These are phyloP conservation scores for Caerostris darwini DNA, from an alignment of 1,140 invertebrate species.

Conservation along the genomic window DNA sequence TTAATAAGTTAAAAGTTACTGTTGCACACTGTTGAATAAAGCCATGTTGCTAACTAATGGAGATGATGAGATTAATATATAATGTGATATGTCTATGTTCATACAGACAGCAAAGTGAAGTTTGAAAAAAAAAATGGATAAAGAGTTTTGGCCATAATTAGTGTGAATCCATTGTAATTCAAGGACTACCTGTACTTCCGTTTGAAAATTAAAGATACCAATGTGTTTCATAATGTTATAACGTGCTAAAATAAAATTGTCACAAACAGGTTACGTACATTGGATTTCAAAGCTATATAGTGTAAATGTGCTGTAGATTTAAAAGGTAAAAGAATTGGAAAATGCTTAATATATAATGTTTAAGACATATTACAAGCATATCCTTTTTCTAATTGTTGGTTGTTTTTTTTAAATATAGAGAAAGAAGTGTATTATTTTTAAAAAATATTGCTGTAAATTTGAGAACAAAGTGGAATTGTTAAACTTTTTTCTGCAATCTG, in stretches of 20 bases:
- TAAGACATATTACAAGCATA: slow-evolving; percentile 7
- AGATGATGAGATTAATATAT: too few relatives aligned
- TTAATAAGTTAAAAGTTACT: too few relatives aligned
- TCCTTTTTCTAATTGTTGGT: slow-evolving; percentile 24
- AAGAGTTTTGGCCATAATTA: too few relatives aligned
- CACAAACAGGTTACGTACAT: too few relatives aligned
- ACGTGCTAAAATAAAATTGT: not conserved
- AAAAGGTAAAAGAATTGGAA: not conserved
- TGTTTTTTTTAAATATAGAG: slow-evolving; percentile 6
- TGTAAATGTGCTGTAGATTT: not conserved
- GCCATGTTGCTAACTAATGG: too few relatives aligned
- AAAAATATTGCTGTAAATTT: not conserved
- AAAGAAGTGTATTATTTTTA: slow-evolving; percentile 1
- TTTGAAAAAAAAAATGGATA: too few relatives aligned
- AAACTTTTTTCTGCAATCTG: not conserved
- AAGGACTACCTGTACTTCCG: not conserved
- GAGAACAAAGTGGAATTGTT: not conserved
- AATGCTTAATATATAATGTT: not conserved
- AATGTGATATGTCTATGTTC: too few relatives aligned
- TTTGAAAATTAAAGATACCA: not conserved
- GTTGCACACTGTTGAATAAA: too few relatives aligned
- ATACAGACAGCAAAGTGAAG: too few relatives aligned
- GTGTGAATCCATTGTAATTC: too few relatives aligned
- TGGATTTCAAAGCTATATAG: not conserved
- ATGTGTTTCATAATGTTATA: too few relatives aligned